phyloP scores from a whole-genome alignment of 2,888 invertebrate species.

The Brachypterus glaber region DNA sequence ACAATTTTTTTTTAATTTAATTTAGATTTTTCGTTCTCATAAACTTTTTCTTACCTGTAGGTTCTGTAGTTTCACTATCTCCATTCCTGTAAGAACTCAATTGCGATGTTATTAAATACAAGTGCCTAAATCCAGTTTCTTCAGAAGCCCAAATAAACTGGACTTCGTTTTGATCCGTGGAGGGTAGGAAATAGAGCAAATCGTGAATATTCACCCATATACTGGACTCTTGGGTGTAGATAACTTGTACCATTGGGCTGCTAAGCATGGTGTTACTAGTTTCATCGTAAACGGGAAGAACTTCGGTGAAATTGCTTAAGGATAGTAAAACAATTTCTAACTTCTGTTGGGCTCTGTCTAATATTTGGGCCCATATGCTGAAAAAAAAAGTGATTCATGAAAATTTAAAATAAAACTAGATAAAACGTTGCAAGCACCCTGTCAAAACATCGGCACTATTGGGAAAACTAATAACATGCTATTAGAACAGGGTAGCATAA shows the following conservation, averaged over 20 bases:
- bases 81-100: slow-evolving; percentile 46
- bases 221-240: slow-evolving; percentile 55
- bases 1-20: too few species aligned
- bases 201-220: slow-evolving; percentile 96
- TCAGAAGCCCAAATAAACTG: slow-evolving; percentile 89
- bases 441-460: too few species aligned
- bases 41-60: too few species aligned
- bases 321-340: slow-evolving; percentile 78
- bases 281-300: slow-evolving; percentile 45
- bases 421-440: too few species aligned
- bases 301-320: slow-evolving; percentile 62
- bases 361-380: slow-evolving; percentile 86
- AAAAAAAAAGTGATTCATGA: slow-evolving; percentile 15
- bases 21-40: too few species aligned
- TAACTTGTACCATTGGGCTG: slow-evolving; percentile 47
- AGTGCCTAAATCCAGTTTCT: slow-evolving; percentile 80
- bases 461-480: too few species aligned
- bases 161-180: slow-evolving; percentile 40
- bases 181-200: slow-evolving; percentile 72
- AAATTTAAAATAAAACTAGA: too few species aligned
- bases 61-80: slow-evolving; percentile 44
- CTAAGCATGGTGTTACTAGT: slow-evolving; percentile 32
- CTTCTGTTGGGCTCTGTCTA: slow-evolving; percentile 79
- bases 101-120: slow-evolving; percentile 68
- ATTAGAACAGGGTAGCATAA: too few species aligned